These are phyloP conservation scores for Brenthis daphne DNA, from an alignment of 2,888 invertebrate species.

Conservation along the genomic window DNA sequence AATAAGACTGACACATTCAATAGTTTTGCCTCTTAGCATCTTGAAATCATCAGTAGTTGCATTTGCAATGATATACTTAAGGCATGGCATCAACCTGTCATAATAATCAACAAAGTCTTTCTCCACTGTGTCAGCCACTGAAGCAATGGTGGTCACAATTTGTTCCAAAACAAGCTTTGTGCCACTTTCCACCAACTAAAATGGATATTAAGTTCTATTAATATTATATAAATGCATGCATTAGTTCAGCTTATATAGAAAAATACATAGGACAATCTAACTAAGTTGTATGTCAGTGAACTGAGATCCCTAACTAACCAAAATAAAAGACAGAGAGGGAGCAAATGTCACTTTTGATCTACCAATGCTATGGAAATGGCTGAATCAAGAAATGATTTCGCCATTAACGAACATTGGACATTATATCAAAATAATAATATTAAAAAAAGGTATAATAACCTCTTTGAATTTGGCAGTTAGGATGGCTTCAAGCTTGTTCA, in stretches of 20 bases:
- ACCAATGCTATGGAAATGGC: constrained; percentile 80
- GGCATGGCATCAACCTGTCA: constrained; percentile 94
- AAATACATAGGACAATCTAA: background rate
- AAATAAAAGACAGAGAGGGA: constrained; percentile 60
- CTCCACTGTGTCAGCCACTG: constrained; percentile 98
- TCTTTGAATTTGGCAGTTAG: constrained; percentile 96
- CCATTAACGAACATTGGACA: constrained; percentile 80
- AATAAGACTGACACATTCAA: constrained; percentile 99
- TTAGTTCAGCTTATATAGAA: background rate
- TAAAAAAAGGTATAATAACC: constrained; percentile 58
- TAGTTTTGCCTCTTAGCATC: constrained; percentile 97
- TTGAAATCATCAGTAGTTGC: constrained; percentile 94
- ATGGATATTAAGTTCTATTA: constrained; percentile 24
- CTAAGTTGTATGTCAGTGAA: constrained; percentile 59
- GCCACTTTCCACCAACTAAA: constrained; percentile 92
- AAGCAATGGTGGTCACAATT: constrained; percentile 98
- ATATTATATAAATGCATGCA: background rate
- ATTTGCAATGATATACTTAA: constrained; percentile 98
- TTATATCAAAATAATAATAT: background rate
- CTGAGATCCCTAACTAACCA: constrained; percentile 73
- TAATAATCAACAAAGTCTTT: constrained; percentile 97
- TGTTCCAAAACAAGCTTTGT: constrained; percentile 98
- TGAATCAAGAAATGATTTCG: constrained; percentile 52
- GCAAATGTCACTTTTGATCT: constrained; percentile 72
- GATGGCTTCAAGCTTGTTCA: constrained; percentile 94